Base-by-base conservation (phyloP, 2,888 invertebrate genomes). In the Malacosoma neustria region DNA sequence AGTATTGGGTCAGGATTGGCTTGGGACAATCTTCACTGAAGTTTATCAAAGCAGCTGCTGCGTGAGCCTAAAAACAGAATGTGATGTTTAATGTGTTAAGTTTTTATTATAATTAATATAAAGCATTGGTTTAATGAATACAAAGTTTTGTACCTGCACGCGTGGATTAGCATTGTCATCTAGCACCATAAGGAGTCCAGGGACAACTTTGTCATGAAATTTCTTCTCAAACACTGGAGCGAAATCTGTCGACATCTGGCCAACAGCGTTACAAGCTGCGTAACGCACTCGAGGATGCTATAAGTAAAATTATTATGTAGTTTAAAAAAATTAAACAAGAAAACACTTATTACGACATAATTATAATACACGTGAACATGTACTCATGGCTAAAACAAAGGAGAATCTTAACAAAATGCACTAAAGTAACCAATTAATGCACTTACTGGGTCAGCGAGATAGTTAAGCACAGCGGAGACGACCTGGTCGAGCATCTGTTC, bases 1-100 rank as follows among this genome's bases (percentile, higher is more conserved):
- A 88, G 71, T 99, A 99, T 46, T 91, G 92, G 6, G 93, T 93
- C 45, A 99, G 87, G 53, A 99, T 96, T 54, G 91, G 89, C 74
- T 99, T 98, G 0, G 99, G 98, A 72, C 99, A 99, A 75, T 99
- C 99, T 86, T 99, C 99, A 62, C 97, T 97, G 84, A 99, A 99
- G 85, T 99, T 99, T 1, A 99, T 99, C 46, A 99, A 88, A 34
- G 99, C 99, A 36, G 99, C 99, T 33, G 98, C 94, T 54, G 91
- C 90, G 54, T 92, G 92, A 37, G 92, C 91, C 81, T 92, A 86
- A 29, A 47, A 50, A n/a, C n/a, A n/a, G n/a, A n/a, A n/a, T n/a
- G n/a, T n/a, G n/a, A n/a, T n/a, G n/a, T n/a, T n/a, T n/a, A n/a
- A n/a, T n/a, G n/a, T n/a, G n/a, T n/a, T n/a, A n/a, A n/a, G n/a